A percentile compares a stretch with the other conserved stretches of the same genome.
Conservation (phyloP, 2,113 vertebrate genomes). For the Mionectes macconnelli region DNA sequence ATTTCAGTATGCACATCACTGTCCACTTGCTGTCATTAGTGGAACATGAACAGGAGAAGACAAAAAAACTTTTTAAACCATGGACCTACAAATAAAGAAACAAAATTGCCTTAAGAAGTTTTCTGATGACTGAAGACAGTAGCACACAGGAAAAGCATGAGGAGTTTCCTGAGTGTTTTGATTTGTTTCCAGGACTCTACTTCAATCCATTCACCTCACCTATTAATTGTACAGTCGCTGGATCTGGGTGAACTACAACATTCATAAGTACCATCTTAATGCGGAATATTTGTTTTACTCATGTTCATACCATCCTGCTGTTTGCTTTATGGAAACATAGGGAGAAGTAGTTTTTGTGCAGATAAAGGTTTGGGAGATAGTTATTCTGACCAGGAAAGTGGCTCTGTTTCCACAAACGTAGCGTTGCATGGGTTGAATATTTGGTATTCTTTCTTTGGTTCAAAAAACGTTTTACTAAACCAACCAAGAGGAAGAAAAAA, state of each 20-base stretch:
- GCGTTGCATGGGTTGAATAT: not conserved
- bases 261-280: not conserved
- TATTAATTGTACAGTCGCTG: not conserved
- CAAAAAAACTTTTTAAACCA: not conserved
- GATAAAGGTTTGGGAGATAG: not conserved
- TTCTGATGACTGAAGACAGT: not conserved
- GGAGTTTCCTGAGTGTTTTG: not conserved
- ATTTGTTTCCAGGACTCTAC: not conserved
- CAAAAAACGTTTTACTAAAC: not conserved
- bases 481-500: not conserved
- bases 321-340: not conserved
- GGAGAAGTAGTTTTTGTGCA: not conserved
- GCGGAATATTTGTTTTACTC: not conserved
- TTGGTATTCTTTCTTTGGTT: not conserved
- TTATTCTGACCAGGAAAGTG: not conserved
- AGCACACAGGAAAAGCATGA: not conserved
- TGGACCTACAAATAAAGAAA: not conserved
- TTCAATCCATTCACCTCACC: not conserved
- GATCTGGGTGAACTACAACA: not conserved
- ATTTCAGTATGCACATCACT: conserved; percentile 58
- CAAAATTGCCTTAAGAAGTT: not conserved
- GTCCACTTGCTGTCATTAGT: not conserved
- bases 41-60: not conserved
- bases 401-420: not conserved
- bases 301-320: not conserved